A percentile compares a stretch with the other conserved stretches of the same genome.
phyloP scores from a whole-genome alignment of 2,113 vertebrate species.

The Rhea americana region DNA sequence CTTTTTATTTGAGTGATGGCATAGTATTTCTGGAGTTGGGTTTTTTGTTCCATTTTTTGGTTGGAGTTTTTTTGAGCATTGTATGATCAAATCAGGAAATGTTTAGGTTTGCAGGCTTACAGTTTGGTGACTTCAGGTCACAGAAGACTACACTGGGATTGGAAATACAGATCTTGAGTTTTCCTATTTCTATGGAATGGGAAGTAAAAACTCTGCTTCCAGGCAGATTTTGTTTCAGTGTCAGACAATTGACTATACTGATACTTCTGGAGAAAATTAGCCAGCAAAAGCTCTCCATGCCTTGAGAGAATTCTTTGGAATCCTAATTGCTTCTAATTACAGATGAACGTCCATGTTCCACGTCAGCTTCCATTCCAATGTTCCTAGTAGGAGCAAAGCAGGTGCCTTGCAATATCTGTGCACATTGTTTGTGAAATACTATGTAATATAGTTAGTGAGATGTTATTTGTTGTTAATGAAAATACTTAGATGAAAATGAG shows the following conservation, averaged over 20 bases:
- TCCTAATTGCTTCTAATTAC: not conserved
- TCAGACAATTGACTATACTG: not conserved
- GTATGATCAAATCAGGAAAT: not conserved
- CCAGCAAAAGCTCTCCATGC: not conserved
- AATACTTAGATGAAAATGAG: not conserved
- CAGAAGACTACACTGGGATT: not conserved
- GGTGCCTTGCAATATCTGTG: not conserved
- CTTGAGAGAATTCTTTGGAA: not conserved
- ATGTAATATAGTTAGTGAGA: fast-evolving
- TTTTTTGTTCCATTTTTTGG: no score
- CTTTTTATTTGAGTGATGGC: not conserved
- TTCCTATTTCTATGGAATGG: not conserved
- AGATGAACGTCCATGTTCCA: not conserved
- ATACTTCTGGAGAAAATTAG: not conserved
- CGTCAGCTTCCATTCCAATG: not conserved
- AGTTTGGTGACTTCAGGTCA: not conserved
- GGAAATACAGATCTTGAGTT: not conserved
- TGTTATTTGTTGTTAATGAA: not conserved
- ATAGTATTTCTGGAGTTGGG: fast-evolving
- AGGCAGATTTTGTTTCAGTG: not conserved
- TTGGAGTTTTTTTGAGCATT: not conserved
- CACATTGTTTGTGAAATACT: not conserved
- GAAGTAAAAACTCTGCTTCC: not conserved
- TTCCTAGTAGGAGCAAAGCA: not conserved
- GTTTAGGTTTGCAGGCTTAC: not conserved